Conservation (phyloP, 2,797 vertebrate genomes). For the Phylloscopus collybita region DNA sequence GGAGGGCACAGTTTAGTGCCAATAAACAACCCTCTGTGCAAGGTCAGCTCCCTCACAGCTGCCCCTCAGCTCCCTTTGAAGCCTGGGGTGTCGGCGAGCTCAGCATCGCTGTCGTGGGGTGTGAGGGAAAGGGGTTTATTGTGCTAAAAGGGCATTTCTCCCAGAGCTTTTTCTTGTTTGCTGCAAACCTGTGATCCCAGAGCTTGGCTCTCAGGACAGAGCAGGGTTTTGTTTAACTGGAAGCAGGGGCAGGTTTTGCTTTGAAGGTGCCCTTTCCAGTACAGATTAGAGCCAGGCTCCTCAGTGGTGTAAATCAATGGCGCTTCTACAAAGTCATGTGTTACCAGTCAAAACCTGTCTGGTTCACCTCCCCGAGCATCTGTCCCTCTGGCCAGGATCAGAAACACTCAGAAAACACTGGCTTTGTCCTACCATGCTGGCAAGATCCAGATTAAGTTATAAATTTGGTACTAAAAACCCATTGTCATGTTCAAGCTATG, state of each 20-base stretch:
- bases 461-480: constrained; percentile 28
- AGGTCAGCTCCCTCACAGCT: constrained; percentile 1
- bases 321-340: neutral
- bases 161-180: neutral
- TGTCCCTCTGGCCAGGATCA: constrained; percentile 4
- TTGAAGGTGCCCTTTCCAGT: neutral
- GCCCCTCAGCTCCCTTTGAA: neutral
- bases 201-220: neutral
- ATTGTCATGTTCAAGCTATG: constrained; percentile 36
- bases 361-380: neutral
- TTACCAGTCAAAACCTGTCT: neutral
- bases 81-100: neutral
- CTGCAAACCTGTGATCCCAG: neutral
- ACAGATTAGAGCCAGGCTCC: neutral
- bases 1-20: neutral
- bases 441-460: constrained; percentile 22
- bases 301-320: neutral
- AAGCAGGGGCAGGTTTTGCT: neutral
- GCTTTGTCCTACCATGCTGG: neutral
- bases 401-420: neutral
- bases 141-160: neutral
- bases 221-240: neutral
- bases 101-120: neutral
- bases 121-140: neutral
- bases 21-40: neutral